Evolutionary conservation across 2,113 vertebrate genomes (phyloP), one percentile per base, ranked within the genome.

Genomic region (Marmota flaviventris): DNA sequence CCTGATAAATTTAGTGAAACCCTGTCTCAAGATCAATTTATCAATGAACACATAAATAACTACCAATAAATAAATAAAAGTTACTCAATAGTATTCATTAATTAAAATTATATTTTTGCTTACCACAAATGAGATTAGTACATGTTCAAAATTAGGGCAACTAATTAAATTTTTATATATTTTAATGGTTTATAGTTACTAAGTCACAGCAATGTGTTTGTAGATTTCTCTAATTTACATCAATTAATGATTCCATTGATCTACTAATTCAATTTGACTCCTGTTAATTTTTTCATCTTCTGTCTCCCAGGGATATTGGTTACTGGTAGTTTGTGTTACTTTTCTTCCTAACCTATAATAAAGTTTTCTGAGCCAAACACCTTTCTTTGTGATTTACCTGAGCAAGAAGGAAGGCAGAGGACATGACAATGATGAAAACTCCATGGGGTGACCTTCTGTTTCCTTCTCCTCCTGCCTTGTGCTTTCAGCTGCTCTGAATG

Each of bases 321-420:
- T 83, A 58, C 25, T 58, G 93, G 2, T 76, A 76, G n/a, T 91
- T 93, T 67, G 22, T 89, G 24, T 34, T 85, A 18, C 16, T 86
- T 91, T 88, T 76, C 29, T n/a, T 48, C 5, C 5, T 89, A 77
- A 63, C 76, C 6, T 76, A 51, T 37, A 11, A 51, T 24, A 86
- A 53, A 77, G 7, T 67, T 76, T 96, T 92, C 83, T 83, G 12
- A 91, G 77, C 37, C 42, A 87, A 87, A 70, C 20, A 29, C 13
- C 27, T 90, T 85, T 92, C 45, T 93, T 82, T 95, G 16, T 85
- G 79, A 92, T 93, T 93, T 96, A 89, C 27, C 65, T 86, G 88
- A 91, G 34, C 42, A 86, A 79, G 18, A 91, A 51, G n/a, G 22
- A 63, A 95, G 29, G 11, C 20, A 72, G 51, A 85, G 5, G n/a